Evolutionary conservation across 2,888 invertebrate species (phyloP).

Genomic region (Pharmacophagus antenor): DNA sequence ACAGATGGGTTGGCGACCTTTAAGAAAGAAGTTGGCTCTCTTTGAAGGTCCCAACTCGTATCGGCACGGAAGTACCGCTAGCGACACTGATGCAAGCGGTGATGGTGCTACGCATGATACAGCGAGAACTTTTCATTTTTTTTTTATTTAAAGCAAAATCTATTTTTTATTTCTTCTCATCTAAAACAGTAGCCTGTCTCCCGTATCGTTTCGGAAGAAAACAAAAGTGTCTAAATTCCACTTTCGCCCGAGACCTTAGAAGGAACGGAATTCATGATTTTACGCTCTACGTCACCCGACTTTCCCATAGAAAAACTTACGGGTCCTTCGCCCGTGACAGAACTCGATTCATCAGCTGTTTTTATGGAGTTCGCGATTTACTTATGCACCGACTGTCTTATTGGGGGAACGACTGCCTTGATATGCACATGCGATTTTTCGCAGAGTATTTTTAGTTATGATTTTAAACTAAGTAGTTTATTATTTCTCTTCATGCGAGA

Average conservation of each 20-base stretch:
- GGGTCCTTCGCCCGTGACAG: conserved; percentile 50
- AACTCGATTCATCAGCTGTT: conserved; percentile 56
- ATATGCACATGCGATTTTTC: not conserved
- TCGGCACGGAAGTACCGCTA: no score
- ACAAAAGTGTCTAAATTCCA: conserved; percentile 47
- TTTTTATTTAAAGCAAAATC: no score
- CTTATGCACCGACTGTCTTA: not conserved
- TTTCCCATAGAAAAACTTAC: conserved; percentile 54
- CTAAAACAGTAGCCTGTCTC: not conserved
- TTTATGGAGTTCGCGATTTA: conserved; percentile 40
- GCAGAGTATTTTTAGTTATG: not conserved
- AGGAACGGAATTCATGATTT: conserved; percentile 50
- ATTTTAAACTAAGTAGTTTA: no score
- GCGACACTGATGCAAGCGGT: no score
- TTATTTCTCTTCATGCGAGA: no score
- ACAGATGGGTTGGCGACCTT: no score
- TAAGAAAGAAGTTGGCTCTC: no score
- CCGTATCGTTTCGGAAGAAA: conserved; percentile 41
- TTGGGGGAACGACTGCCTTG: not conserved
- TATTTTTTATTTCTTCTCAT: no score
- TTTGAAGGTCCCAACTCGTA: no score
- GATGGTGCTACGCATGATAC: no score
- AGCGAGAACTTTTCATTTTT: no score
- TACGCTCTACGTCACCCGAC: conserved; percentile 44
- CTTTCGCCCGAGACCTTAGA: conserved; percentile 51